phyloP scores from a whole-genome alignment of 1,140 invertebrate species.

The Papilio machaon region DNA sequence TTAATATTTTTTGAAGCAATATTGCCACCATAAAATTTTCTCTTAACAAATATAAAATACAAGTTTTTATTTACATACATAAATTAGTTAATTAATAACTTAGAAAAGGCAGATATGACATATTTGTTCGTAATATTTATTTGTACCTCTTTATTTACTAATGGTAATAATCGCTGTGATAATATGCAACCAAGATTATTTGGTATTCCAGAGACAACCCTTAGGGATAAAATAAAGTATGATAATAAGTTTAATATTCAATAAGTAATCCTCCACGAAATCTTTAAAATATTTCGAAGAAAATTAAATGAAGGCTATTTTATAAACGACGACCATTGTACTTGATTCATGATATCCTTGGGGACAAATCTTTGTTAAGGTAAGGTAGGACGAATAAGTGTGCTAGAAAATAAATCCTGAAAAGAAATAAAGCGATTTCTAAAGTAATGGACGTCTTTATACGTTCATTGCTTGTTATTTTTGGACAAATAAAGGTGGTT shows the following conservation, averaged over 20 bases:
- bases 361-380: conserved; percentile 27
- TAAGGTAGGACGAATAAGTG: conserved; percentile 12
- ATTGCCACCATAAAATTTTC: too few relatives aligned
- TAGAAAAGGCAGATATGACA: too few relatives aligned
- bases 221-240: background rate
- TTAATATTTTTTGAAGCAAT: background rate
- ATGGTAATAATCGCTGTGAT: background rate
- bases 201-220: background rate
- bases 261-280: too few relatives aligned
- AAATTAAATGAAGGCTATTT: conserved; percentile 3
- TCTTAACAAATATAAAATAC: too few relatives aligned
- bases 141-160: background rate
- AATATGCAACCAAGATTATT: background rate
- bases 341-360: conserved; percentile 16
- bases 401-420: background rate
- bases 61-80: too few relatives aligned
- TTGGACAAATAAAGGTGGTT: background rate
- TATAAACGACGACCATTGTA: conserved; percentile 20
- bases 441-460: background rate
- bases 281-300: background rate
- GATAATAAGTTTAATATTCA: background rate
- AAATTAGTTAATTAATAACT: too few relatives aligned
- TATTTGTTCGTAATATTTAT: too few relatives aligned
- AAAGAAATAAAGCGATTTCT: conserved; percentile 11
- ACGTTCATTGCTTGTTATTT: background rate